Evolutionary conservation across 2,888 invertebrate genomes (phyloP), one percentile per base, ranked within the genome.

Genomic region (Conops quadrifasciatus): DNA sequence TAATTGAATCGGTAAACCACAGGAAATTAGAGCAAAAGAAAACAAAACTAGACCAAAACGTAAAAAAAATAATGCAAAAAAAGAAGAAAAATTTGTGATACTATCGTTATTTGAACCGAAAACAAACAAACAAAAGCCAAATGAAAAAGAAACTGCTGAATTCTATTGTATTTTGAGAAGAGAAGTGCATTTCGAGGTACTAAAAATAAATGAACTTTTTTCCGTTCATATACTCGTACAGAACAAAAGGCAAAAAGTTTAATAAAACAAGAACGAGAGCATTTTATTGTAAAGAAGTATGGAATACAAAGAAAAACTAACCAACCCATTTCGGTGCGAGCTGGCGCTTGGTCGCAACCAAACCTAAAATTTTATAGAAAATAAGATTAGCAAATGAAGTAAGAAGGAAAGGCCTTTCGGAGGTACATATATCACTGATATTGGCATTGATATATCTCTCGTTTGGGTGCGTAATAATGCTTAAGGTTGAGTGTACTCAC

Each of bases 1-100:
- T 49, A 49, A 49, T 49, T 49, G 19, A 49, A 49, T 49, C n/a
- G 19, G 49, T 49, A 49, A 49, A 49, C 49, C 49, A 49, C 49
- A 49, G 49, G n/a, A 49, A 49, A 19, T n/a, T n/a, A n/a, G 19
- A 49, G 49, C n/a, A 4, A 49, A 49, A 49, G 49, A 49, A 13
- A 16, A 49, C 15, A 19, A 49, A 49, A 49, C 15, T 16, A 49
- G 13, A 49, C 1, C 4, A 49, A 19, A 49, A 4, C n/a, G 13
- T 49, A 1, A 49, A 49, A 49, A 49, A 49, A 5, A 49, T 13
- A 49, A n/a, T 9, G n/a, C n/a, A 49, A 49, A 49, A 49, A n/a
- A 16, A 1, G 13, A 13, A 49, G 16, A 49, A 49, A 36, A 36
- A 36, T 36, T 7, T 36, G 5, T 36, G 9, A 36, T 36, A 36